phyloP scores from a whole-genome alignment of 2,113 vertebrate genomes.

The Rhinolophus sinicus region DNA sequence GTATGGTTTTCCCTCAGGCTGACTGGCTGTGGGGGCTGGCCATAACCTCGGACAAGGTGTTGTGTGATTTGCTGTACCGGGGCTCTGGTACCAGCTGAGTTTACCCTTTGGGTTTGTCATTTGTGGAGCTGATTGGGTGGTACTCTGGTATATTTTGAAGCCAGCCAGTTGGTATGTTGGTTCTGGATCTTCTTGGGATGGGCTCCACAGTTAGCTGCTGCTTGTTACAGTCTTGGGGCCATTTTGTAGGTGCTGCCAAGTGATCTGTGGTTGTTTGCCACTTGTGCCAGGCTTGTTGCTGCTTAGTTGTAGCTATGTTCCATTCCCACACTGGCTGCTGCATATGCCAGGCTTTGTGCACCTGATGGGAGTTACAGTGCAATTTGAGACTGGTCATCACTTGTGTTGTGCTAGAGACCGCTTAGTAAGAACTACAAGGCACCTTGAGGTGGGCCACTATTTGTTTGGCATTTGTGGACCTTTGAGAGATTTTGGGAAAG shows the following conservation, averaged over 20 bases:
- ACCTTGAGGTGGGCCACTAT: neutral
- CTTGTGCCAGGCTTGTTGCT: neutral
- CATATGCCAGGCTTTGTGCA: neutral
- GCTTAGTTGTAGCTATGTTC: neutral
- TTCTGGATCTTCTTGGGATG: neutral
- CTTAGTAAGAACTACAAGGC: neutral
- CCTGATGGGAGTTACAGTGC: neutral
- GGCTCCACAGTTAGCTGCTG: neutral
- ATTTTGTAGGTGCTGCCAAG: neutral
- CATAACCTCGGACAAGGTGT: neutral
- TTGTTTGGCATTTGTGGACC: neutral
- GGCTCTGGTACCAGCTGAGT: neutral
- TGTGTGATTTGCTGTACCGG: neutral
- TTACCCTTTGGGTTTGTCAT: neutral
- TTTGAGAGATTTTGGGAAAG: neutral
- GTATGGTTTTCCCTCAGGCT: neutral
- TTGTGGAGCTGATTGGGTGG: neutral
- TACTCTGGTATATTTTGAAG: neutral
- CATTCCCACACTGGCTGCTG: neutral
- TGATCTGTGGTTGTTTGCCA: neutral
- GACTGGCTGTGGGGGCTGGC: neutral
- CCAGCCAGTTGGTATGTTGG: neutral
- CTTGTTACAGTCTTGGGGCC: neutral
- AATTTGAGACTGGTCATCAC: neutral
- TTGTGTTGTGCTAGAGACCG: neutral